These are phyloP conservation scores for Anguilla obscura DNA, from an alignment of 2,797 vertebrate species.

Conservation along the genomic window DNA sequence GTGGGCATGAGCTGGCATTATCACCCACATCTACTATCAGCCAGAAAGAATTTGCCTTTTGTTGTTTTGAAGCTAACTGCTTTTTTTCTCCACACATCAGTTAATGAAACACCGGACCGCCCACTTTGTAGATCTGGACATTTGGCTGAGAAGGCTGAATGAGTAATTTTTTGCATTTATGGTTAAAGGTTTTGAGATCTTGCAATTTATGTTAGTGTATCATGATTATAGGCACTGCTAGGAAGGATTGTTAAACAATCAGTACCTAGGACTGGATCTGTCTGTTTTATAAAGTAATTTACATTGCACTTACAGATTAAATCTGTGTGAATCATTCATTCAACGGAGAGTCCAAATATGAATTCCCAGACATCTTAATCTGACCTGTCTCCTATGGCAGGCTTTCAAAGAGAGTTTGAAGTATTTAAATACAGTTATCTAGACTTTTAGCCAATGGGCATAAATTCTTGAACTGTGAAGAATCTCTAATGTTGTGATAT, in stretches of 20 bases:
- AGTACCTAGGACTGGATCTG: neutral
- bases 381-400: slow-evolving; percentile 1
- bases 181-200: neutral
- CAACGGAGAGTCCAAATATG: neutral
- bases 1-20: neutral
- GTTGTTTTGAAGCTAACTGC: neutral
- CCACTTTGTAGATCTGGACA: neutral
- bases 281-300: neutral
- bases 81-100: neutral
- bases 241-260: neutral
- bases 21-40: neutral
- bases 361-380: neutral
- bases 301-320: neutral
- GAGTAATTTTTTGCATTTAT: neutral
- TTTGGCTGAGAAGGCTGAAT: neutral
- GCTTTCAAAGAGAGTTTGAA: neutral
- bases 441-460: slow-evolving; percentile 5
- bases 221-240: neutral
- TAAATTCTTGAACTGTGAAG: slow-evolving; percentile 24
- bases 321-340: slow-evolving; percentile 5
- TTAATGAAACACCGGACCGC: neutral
- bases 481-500: slow-evolving; percentile 13
- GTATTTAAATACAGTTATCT: slow-evolving; percentile 5
- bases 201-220: neutral
- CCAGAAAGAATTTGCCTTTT: neutral